Conservation (phyloP, 2,888 invertebrate genomes). For the Cosmia trapezina region DNA sequence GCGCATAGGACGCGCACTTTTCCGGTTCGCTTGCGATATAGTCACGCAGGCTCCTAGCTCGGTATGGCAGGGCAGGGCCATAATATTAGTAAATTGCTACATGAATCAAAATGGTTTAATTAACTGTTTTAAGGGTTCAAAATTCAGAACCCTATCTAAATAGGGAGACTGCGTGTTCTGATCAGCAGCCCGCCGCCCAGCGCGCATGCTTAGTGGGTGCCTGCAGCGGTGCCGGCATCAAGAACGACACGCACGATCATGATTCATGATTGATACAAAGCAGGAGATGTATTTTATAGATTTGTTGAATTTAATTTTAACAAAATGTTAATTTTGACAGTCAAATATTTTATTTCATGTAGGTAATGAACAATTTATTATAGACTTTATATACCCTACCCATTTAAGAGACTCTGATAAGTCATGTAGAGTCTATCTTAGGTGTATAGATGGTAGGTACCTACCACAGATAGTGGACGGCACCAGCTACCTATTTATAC, state of each 20-base stretch:
- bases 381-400: no score
- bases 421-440: background rate
- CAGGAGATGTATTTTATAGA: background rate
- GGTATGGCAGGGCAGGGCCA: background rate
- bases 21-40: conserved; percentile 39
- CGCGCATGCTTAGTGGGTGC: no score
- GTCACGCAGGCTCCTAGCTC: conserved; percentile 9
- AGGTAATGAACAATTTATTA: background rate
- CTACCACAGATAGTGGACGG: background rate
- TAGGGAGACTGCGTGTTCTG: background rate
- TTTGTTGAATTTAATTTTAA: background rate
- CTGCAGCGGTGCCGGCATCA: no score
- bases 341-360: background rate
- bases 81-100: background rate
- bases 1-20: conserved; percentile 59
- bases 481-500: no score
- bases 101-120: background rate
- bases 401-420: background rate
- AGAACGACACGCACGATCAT: background rate
- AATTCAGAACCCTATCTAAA: background rate
- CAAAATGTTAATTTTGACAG: background rate
- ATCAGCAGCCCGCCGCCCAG: background rate
- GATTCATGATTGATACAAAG: background rate
- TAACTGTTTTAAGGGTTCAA: no score
- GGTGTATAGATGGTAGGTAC: background rate